phyloP scores from a whole-genome alignment of 2,888 invertebrate genomes.

The Drosophila lacicola region DNA sequence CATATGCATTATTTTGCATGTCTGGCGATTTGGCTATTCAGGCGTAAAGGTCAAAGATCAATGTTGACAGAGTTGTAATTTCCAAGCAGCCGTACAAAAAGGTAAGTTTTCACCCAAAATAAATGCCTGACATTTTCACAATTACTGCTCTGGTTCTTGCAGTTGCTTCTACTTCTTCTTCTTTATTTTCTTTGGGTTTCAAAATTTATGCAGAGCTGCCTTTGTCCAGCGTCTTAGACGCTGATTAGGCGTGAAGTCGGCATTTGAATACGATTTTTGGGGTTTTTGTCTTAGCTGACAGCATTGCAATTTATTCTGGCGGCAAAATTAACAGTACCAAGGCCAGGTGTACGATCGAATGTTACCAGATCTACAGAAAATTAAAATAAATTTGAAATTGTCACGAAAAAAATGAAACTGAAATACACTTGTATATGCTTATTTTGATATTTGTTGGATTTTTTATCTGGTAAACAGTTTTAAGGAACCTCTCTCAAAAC shows the following conservation, averaged over 20 bases:
- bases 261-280: constrained; percentile 66
- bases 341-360: constrained; percentile 26
- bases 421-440: background rate
- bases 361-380: background rate
- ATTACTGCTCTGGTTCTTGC: constrained; percentile 68
- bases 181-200: constrained; percentile 4
- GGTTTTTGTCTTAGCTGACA: constrained; percentile 33
- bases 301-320: constrained; percentile 51
- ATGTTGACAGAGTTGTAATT: constrained; percentile 68
- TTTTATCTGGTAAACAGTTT: too few relatives aligned
- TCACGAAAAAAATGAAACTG: background rate
- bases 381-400: background rate
- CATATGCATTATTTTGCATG: constrained; percentile 81
- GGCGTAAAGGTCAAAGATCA: constrained; percentile 83
- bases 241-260: constrained; percentile 79
- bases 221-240: constrained; percentile 57
- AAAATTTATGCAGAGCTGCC: constrained; percentile 60
- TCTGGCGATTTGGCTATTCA: constrained; percentile 76
- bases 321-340: constrained; percentile 48
- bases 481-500: too few relatives aligned
- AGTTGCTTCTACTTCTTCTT: constrained; percentile 10
- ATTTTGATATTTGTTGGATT: too few relatives aligned
- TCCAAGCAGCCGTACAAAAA: constrained; percentile 6
- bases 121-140: constrained; percentile 40
- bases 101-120: constrained; percentile 43